Percentiles rank a stretch among this genome's conserved stretches.
phyloP scores from a whole-genome alignment of 2,113 vertebrate genomes.

The Azemiops feae region DNA sequence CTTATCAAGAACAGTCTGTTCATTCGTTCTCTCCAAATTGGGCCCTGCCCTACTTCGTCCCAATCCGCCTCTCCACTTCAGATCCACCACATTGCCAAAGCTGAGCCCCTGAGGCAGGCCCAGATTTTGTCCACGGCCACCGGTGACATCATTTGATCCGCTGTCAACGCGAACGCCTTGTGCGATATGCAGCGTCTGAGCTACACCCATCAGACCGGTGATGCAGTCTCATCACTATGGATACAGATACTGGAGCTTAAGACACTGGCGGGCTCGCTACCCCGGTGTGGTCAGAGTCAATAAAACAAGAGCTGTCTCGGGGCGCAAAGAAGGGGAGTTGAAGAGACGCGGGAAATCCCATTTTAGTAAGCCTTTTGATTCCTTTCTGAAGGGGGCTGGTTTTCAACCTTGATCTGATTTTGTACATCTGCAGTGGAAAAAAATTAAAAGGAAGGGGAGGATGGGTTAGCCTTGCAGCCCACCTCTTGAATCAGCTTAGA shows the following conservation, averaged over 20 bases:
- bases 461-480: not conserved
- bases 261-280: slow-evolving; percentile 17
- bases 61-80: slow-evolving; percentile 33
- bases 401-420: not conserved
- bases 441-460: not conserved
- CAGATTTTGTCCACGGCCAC: slow-evolving; percentile 64
- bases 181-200: slow-evolving; percentile 54
- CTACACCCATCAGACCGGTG: slow-evolving; percentile 40
- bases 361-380: not conserved
- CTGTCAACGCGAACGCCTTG: slow-evolving; percentile 64
- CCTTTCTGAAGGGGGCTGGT: accelerated
- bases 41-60: slow-evolving; percentile 31
- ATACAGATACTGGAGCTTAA: slow-evolving; percentile 54
- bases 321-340: not conserved
- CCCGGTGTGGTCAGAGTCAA: not conserved
- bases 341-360: not conserved
- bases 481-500: too few relatives aligned
- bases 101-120: slow-evolving; percentile 15
- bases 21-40: not conserved
- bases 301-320: slow-evolving; percentile 3
- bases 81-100: not conserved
- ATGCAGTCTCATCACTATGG: slow-evolving; percentile 60
- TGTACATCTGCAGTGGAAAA: not conserved
- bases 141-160: slow-evolving; percentile 71
- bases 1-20: not conserved